These are phyloP conservation scores for Corbicula japonica DNA, from an alignment of 2,888 invertebrate species.

Conservation along the genomic window DNA sequence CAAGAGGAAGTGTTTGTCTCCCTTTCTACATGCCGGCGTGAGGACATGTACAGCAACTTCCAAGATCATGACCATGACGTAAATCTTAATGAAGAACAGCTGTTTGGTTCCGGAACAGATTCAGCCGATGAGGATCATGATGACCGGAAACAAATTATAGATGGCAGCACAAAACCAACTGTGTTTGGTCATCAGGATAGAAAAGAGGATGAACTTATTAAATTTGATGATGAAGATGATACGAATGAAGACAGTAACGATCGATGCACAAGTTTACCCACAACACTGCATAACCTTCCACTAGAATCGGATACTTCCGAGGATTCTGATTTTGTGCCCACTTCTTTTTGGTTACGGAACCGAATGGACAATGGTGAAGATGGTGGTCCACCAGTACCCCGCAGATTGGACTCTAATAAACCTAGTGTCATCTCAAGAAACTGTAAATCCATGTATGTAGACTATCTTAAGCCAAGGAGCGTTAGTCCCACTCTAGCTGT, in stretches of 20 bases:
- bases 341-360: slow-evolving; percentile 68
- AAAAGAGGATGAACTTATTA: too few species aligned
- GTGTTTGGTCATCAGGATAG: too few species aligned
- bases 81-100: slow-evolving; percentile 3
- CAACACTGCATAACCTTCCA: slow-evolving; percentile 6
- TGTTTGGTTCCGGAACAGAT: slow-evolving; percentile 24
- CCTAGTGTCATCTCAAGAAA: slow-evolving; percentile 2
- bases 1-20: slow-evolving; percentile 54
- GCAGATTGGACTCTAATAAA: slow-evolving; percentile 10
- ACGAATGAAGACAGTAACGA: slow-evolving; percentile 39
- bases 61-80: slow-evolving; percentile 13
- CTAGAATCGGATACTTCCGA: slow-evolving; percentile 69
- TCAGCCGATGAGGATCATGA: slow-evolving; percentile 15
- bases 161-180: too few species aligned
- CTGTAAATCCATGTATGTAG: slow-evolving; percentile 35
- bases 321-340: slow-evolving; percentile 68
- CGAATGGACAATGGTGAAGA: slow-evolving; percentile 33
- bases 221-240: background rate
- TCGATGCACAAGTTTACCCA: slow-evolving; percentile 52
- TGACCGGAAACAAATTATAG: too few species aligned
- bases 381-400: slow-evolving; percentile 27
- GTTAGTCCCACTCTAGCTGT: slow-evolving; percentile 36
- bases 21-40: slow-evolving; percentile 46
- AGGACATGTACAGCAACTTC: slow-evolving; percentile 20
- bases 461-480: slow-evolving; percentile 1